phyloP scores from a whole-genome alignment of 1,140 invertebrate genomes.

The Anastrepha ludens region DNA sequence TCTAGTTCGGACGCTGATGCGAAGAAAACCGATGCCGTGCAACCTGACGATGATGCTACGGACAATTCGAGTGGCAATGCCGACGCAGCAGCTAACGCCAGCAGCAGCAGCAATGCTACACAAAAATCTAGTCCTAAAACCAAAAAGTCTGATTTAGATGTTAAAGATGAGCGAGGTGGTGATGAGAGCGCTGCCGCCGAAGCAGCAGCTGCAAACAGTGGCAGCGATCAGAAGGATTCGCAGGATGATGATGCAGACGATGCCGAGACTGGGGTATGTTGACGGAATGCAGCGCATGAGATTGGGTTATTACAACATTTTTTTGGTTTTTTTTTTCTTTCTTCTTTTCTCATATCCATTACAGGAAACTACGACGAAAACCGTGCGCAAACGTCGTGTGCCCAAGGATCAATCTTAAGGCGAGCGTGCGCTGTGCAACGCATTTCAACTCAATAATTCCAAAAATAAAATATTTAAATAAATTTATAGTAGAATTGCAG shows the following conservation, averaged over 20 bases:
- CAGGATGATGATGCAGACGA: slow-evolving; percentile 53
- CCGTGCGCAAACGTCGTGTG: slow-evolving; percentile 66
- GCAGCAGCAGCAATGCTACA: slow-evolving; percentile 65
- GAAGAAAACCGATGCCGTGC: slow-evolving; percentile 79
- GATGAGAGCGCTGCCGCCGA: neutral
- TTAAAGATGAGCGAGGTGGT: slow-evolving; percentile 53
- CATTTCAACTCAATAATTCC: slow-evolving; percentile 42
- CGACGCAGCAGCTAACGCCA: slow-evolving; percentile 67
- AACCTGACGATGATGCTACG: slow-evolving; percentile 69
- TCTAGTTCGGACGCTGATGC: slow-evolving; percentile 71
- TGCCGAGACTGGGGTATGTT: slow-evolving; percentile 45
- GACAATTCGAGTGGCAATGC: slow-evolving; percentile 75
- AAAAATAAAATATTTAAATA: slow-evolving; percentile 48
- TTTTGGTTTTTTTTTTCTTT: neutral
- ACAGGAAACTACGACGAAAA: slow-evolving; percentile 66
- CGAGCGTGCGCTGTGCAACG: slow-evolving; percentile 64
- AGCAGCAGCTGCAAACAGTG: slow-evolving; percentile 38
- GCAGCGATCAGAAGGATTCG: neutral
- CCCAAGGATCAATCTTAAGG: slow-evolving; percentile 66
- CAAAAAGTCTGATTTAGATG: slow-evolving; percentile 61
- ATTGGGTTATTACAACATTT: neutral
- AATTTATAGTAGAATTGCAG: slow-evolving; percentile 52
- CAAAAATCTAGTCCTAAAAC: slow-evolving; percentile 57
- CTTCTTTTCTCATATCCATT: neutral
- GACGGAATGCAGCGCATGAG: neutral